A percentile compares a stretch with the other conserved stretches of the same genome.
Evolutionary conservation across 2,888 invertebrate genomes (phyloP).

Genomic region (Parascotia fuliginaria): DNA sequence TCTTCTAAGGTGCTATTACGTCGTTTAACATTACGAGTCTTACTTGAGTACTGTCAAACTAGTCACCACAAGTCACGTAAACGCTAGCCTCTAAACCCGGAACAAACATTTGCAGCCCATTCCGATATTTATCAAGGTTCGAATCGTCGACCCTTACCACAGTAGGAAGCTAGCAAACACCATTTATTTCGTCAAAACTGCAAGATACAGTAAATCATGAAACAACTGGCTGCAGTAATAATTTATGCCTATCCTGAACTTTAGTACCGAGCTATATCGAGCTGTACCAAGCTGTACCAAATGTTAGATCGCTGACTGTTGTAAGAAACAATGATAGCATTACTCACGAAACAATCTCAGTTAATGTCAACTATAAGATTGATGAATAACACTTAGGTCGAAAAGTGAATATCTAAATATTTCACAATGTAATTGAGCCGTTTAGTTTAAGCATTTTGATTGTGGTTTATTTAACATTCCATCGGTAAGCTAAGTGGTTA

Average conservation of each 20-base stretch:
- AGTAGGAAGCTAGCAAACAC: conserved; percentile 12
- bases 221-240: conserved; percentile 58
- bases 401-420: conserved; percentile 8
- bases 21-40: too few relatives aligned
- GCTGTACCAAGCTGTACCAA: conserved; percentile 53
- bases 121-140: conserved; percentile 8
- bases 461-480: neutral
- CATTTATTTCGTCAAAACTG: conserved; percentile 19
- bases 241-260: conserved; percentile 69
- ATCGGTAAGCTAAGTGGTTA: neutral
- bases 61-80: neutral
- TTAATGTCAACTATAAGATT: conserved; percentile 31
- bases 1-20: neutral
- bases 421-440: conserved; percentile 11
- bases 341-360: conserved; percentile 49
- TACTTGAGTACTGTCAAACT: neutral
- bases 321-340: conserved; percentile 61
- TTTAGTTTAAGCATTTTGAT: conserved; percentile 1
- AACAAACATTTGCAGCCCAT: conserved; percentile 4
- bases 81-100: neutral
- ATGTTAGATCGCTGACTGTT: conserved; percentile 59
- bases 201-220: conserved; percentile 46
- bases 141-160: conserved; percentile 7
- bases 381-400: conserved; percentile 19
- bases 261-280: too few relatives aligned